Evolutionary conservation across 2,797 vertebrate species (phyloP).

Genomic region (Anguilla obscura): DNA sequence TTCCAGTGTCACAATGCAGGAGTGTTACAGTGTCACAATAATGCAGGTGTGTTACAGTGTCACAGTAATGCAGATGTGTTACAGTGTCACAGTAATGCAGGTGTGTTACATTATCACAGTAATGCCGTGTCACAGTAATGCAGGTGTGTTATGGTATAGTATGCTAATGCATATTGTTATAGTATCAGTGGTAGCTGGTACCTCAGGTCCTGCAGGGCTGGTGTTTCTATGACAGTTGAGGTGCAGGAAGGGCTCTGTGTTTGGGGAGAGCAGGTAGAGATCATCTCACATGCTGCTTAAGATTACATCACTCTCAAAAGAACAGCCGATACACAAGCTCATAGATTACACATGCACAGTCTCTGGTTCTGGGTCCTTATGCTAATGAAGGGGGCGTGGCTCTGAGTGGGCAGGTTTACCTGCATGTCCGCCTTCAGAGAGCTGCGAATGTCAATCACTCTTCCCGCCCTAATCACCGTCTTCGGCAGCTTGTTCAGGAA

Average conservation of each 20-base stretch:
- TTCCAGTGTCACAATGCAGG: not conserved
- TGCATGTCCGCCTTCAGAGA: conserved; percentile 66
- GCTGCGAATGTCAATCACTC: conserved; percentile 66
- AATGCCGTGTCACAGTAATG: no score
- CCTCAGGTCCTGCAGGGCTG: not conserved
- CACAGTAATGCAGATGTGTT: not conserved
- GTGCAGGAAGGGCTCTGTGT: conserved; percentile 54
- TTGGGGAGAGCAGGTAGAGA: conserved; percentile 25
- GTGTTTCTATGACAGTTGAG: not conserved
- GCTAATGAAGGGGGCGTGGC: not conserved
- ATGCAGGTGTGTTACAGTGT: not conserved
- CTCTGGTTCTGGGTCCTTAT: not conserved
- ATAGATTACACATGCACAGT: not conserved
- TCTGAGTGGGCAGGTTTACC: conserved; percentile 63
- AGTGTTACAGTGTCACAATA: not conserved
- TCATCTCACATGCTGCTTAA: not conserved
- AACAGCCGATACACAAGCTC: not conserved
- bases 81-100: not conserved
- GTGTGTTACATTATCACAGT: not conserved
- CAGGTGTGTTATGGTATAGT: not conserved
- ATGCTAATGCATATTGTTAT: not conserved
- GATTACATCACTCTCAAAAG: not conserved
- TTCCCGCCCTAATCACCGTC: conserved; percentile 67
- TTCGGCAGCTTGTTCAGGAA: conserved; percentile 73
- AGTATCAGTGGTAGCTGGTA: not conserved